Percentiles rank a stretch among this genome's conserved stretches.
Evolutionary conservation across 2,113 vertebrate genomes (phyloP).

Genomic region (Baryphthengus martii): DNA sequence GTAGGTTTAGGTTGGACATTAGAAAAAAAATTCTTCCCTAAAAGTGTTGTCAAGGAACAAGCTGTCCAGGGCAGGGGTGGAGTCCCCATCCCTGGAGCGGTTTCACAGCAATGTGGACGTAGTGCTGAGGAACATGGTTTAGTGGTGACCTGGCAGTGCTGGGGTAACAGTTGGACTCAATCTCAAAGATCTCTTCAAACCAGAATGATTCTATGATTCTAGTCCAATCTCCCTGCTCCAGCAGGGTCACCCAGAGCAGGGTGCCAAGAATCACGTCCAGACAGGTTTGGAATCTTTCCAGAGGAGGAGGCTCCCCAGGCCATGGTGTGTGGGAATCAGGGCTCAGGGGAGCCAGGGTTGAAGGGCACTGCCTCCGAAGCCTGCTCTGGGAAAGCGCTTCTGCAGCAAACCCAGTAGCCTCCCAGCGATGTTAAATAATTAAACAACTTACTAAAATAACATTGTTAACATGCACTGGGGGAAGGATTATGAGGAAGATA

Average conservation of each 20-base stretch:
- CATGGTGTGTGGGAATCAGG: accelerated
- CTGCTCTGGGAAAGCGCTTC: not conserved
- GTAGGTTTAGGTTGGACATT: not conserved
- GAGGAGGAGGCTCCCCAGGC: not conserved
- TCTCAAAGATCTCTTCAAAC: not conserved
- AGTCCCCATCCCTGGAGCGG: too few relatives aligned
- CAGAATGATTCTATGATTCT: not conserved
- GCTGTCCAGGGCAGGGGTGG: too few relatives aligned
- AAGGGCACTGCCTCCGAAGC: not conserved
- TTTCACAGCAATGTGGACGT: not conserved
- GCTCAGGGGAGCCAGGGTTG: not conserved
- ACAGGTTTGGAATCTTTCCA: too few relatives aligned
- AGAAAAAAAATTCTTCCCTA: not conserved
- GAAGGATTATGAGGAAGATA: not conserved
- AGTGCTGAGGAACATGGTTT: not conserved
- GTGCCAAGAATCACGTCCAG: too few relatives aligned
- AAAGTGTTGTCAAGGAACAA: not conserved
- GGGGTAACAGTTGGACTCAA: not conserved
- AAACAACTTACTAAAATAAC: not conserved
- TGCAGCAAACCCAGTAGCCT: not conserved
- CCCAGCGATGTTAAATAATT: not conserved
- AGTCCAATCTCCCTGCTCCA: too few relatives aligned
- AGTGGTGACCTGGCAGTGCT: not conserved
- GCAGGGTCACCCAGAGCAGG: too few relatives aligned
- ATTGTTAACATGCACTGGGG: not conserved